Evolutionary conservation across 2,797 vertebrate species (phyloP), one percentile per base, ranked within the genome.

Genomic region (Acropternis orthonyx): DNA sequence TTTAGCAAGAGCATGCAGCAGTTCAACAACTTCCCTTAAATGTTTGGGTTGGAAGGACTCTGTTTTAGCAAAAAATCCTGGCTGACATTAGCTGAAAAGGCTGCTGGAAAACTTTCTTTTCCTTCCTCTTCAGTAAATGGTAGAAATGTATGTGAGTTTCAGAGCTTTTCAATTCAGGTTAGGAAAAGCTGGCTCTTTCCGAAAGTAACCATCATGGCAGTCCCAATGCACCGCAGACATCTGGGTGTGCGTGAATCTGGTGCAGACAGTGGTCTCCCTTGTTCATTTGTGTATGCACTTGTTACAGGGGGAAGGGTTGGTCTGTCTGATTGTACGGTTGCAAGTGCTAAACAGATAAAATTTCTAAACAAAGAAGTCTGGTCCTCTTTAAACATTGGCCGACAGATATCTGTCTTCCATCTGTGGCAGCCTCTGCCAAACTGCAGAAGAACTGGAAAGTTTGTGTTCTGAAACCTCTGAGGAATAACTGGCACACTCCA

Each of bases 321-420:
- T 30, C 81, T 94, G 68, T 27, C 65, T 94, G 44, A 67, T 49
- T 74, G 52, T 36, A n/a, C 1, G 2, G 21, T 32, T 71, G n/a
- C 61, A 75, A 84, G 51, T 52, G 43, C 51, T 83, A 84, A 92
- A 62, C 65, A 94, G 74, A 52, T 62, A 72, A 88, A 77, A 44
- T 58, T 54, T 88, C 66, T 87, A 61, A 94, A 91, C 56, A 92
- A 80, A 77, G 79, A 87, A 87, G 77, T 91, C 84, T 95, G 74
- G 37, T 89, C 72, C 54, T 88, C 27, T 92, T 93, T 88, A 91
- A 94, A 79, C 1, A 1, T 6, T 90, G 77, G 80, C 3, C 10
- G 75, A 80, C 86, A 72, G 75, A 77, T 94, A 68, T 69, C 92
- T 68, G 65, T 83, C 65, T 93, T 94, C 87, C 92, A 78, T 96